Conservation (phyloP, 2,113 vertebrate genomes). For the Argyrosomus japonicus region DNA sequence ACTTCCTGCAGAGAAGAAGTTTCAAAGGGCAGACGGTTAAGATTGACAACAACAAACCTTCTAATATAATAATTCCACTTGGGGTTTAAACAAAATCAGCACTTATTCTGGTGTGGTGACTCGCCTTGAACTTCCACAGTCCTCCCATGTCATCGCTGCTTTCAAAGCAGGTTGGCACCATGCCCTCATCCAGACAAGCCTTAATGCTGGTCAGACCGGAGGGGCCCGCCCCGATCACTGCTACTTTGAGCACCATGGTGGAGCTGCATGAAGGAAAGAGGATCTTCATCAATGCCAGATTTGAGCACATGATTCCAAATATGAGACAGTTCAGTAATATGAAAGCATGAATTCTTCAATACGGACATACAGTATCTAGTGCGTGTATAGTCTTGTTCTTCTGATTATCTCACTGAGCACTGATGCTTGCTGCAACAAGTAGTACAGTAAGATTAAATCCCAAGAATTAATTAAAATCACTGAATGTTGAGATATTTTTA, state of each 20-base stretch:
- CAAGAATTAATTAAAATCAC: too few species aligned
- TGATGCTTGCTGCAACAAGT: too few species aligned
- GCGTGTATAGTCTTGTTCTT: too few species aligned
- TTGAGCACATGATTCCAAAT: neutral
- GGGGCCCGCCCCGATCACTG: slow-evolving; percentile 88
- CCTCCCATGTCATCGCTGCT: slow-evolving; percentile 88
- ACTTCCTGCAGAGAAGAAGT: slow-evolving; percentile 66
- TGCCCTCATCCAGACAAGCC: slow-evolving; percentile 88
- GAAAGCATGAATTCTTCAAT: too few species aligned
- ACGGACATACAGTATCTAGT: too few species aligned
- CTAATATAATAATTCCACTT: neutral
- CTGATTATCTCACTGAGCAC: too few species aligned
- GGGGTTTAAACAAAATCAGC: neutral
- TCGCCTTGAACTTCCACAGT: slow-evolving; percentile 88
- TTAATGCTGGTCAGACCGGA: slow-evolving; percentile 87
- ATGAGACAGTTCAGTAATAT: neutral
- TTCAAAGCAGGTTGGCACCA: slow-evolving; percentile 92
- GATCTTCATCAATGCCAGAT: neutral
- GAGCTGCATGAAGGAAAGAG: neutral
- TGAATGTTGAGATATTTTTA: too few species aligned
- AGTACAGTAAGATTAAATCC: too few species aligned
- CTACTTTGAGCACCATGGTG: slow-evolving; percentile 81
- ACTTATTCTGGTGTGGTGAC: neutral
- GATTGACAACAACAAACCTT: neutral
- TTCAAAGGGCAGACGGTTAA: neutral